These are phyloP conservation scores for Archivesica marissinica DNA, from an alignment of 1,140 invertebrate species.

Conservation along the genomic window DNA sequence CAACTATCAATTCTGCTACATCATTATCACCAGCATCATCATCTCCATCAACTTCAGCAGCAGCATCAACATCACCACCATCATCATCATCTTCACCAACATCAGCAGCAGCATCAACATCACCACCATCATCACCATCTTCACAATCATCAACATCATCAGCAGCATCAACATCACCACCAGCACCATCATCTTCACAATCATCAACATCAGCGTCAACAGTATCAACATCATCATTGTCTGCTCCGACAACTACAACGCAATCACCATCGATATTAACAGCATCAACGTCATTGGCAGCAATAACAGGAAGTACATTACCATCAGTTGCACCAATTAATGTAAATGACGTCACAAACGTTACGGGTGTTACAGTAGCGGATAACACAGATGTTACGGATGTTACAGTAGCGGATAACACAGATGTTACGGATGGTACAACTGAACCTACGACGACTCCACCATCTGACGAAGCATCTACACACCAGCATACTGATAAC, in stretches of 20 bases:
- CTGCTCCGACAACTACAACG: background rate
- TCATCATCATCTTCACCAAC: background rate
- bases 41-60: constrained; percentile 23
- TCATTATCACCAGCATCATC: background rate
- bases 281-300: background rate
- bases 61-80: background rate
- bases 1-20: background rate
- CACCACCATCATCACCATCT: background rate
- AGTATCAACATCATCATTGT: background rate
- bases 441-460: too few relatives aligned
- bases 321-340: background rate
- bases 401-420: too few relatives aligned
- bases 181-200: background rate
- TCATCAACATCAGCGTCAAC: background rate
- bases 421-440: too few relatives aligned
- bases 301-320: background rate
- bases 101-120: background rate
- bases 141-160: too few relatives aligned
- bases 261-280: background rate
- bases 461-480: too few relatives aligned
- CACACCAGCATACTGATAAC: too few relatives aligned
- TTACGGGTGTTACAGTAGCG: too few relatives aligned
- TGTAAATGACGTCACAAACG: background rate
- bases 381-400: too few relatives aligned
- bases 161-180: background rate